Percentiles rank a stretch among this genome's conserved stretches.
phyloP scores from a whole-genome alignment of 2,888 invertebrate genomes.

The Cheilosia grossa region DNA sequence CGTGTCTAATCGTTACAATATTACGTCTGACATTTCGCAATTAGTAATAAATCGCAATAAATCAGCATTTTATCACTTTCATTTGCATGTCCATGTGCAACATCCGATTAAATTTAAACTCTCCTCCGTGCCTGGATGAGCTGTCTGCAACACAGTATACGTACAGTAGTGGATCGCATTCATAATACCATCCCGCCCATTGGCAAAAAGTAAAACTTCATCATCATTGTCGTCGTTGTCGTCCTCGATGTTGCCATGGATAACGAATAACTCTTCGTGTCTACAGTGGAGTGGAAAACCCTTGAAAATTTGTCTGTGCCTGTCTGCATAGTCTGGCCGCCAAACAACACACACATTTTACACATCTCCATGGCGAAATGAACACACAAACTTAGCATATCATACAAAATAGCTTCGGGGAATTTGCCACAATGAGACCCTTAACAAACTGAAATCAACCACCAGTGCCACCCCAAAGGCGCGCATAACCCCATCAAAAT shows the following conservation, averaged over 20 bases:
- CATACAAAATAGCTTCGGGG: slow-evolving; percentile 61
- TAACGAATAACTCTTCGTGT: slow-evolving; percentile 66
- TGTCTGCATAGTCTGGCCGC: slow-evolving; percentile 56
- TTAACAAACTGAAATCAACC: slow-evolving; percentile 69
- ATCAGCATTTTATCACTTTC: slow-evolving; percentile 73
- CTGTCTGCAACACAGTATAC: slow-evolving; percentile 5
- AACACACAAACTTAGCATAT: slow-evolving; percentile 68
- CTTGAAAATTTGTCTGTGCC: slow-evolving; percentile 41
- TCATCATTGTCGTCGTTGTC: slow-evolving; percentile 58
- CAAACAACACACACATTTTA: slow-evolving; percentile 36
- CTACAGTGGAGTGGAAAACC: slow-evolving; percentile 33
- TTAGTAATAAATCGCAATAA: slow-evolving; percentile 66
- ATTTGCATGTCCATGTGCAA: slow-evolving; percentile 64
- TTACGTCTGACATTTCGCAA: slow-evolving; percentile 40
- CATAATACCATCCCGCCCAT: not conserved
- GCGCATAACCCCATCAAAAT: slow-evolving; percentile 9
- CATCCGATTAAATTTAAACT: slow-evolving; percentile 62
- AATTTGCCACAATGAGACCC: slow-evolving; percentile 64
- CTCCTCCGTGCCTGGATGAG: slow-evolving; percentile 31
- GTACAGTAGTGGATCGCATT: not conserved
- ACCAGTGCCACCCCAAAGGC: not conserved
- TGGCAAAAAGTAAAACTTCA: slow-evolving; percentile 66
- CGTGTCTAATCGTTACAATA: slow-evolving; percentile 17
- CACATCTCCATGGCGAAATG: slow-evolving; percentile 47
- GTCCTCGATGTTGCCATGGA: slow-evolving; percentile 63